phyloP scores from a whole-genome alignment of 2,888 invertebrate species.

The Diaphora mendica region DNA sequence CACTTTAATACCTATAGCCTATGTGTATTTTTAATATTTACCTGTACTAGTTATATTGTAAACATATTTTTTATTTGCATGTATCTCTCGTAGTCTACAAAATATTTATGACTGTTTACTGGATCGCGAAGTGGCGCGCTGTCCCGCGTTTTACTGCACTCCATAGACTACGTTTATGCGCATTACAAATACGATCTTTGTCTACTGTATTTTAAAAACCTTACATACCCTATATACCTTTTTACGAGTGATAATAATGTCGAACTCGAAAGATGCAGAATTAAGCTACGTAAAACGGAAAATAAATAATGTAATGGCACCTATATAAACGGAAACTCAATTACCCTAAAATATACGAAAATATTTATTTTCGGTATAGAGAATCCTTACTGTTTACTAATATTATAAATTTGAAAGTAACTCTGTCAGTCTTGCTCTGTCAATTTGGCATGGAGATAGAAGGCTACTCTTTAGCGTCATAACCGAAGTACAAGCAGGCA shows the following conservation, averaged over 20 bases:
- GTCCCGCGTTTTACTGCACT: slow-evolving; percentile 5
- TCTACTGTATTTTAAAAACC: slow-evolving; percentile 3
- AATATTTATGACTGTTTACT: not conserved
- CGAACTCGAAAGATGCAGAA: not conserved
- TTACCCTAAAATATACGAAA: not conserved
- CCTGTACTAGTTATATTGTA: not conserved
- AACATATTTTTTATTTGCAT: not conserved
- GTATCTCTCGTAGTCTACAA: not conserved
- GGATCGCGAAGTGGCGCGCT: slow-evolving; percentile 5
- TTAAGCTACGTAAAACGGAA: not conserved
- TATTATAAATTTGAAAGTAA: no score
- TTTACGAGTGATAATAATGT: not conserved
- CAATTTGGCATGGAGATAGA: no score
- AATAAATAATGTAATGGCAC: not conserved
- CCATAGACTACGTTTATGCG: slow-evolving; percentile 5
- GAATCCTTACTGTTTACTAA: not conserved
- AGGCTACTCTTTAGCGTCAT: no score
- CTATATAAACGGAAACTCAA: not conserved
- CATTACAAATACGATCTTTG: slow-evolving; percentile 8
- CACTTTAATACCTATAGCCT: no score
- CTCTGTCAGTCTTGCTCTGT: no score
- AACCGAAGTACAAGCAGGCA: no score
- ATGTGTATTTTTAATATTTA: no score
- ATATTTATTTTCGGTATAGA: not conserved
- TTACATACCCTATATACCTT: not conserved